Evolutionary conservation across 2,113 vertebrate genomes (phyloP).

Genomic region (Tachycineta bicolor): DNA sequence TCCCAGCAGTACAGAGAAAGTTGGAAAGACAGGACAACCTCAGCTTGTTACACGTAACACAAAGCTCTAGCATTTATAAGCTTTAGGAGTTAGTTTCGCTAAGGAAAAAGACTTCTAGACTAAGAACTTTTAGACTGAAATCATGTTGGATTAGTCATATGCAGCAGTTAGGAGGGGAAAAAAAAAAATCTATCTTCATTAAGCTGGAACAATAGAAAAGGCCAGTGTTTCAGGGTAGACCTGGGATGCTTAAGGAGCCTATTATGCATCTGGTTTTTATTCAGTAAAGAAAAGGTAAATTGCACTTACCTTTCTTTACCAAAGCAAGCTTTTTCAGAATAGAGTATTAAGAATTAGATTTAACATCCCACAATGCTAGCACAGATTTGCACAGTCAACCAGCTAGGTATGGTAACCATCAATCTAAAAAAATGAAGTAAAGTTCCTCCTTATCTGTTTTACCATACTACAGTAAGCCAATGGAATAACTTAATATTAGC

Average conservation of each 20-base stretch:
- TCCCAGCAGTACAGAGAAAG: neutral
- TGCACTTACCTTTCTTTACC: conserved; percentile 48
- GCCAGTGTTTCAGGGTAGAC: neutral
- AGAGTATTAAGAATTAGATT: conserved; percentile 32
- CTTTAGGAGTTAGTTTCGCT: neutral
- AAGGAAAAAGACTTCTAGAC: neutral
- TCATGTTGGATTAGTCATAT: neutral
- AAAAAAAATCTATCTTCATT: neutral
- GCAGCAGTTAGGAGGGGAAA: neutral
- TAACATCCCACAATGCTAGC: conserved; percentile 8
- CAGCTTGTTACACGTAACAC: neutral
- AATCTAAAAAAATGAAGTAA: neutral
- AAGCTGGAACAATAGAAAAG: neutral
- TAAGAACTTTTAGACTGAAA: neutral
- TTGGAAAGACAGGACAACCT: neutral
- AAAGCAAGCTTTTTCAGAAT: conserved; percentile 52
- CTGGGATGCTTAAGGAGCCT: neutral
- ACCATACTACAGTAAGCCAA: neutral
- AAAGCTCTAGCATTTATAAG: neutral
- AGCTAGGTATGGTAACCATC: neutral
- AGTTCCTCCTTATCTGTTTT: neutral
- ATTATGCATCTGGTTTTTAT: neutral
- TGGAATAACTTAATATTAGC: neutral
- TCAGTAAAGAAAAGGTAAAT: conserved; percentile 44
- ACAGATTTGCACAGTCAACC: neutral